Evolutionary conservation across 2,797 vertebrate genomes (phyloP), one percentile per base, ranked within the genome.

Genomic region (Limnodromus scolopaceus): DNA sequence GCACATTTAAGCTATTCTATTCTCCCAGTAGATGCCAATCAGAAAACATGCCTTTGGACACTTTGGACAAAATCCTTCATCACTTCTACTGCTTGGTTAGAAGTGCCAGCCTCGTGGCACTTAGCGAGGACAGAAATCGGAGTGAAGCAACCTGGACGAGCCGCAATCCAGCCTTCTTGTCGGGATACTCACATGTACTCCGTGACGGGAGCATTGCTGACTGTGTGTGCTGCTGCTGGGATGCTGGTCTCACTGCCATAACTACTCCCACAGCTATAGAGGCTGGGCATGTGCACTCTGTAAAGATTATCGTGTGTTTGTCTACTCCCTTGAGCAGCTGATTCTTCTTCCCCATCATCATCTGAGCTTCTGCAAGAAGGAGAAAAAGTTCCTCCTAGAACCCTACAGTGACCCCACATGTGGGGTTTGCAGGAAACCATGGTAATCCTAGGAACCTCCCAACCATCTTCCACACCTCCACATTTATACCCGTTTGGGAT

Each of bases 191-290:
- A 99, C 99, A 99, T 99, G 98, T 99, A 99, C 97, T 99, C 99
- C 0, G 99, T 99, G 96, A 99, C 99, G 0, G 99, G 99, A 22
- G 99, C 99, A 28, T 99, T 99, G 99, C 99, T 99, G 98, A 99
- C 99, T 1, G 99, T 99, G 98, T 99, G 99, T 24, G 99, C 99
- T 5, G 99, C 99, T 1, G 99, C 99, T 1, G 99, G 99, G 93
- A 99, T 99, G 98, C 99, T 99, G 96, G 99, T 99, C 98, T 99
- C 99, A 14, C 99, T 99, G 97, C 99, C 99, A n/a, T 99, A 99
- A 98, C 99, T 99, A 98, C 99, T 99, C 30, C 99, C 99, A 38
- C 99, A 99, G 98, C 99, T 99, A 97, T 99, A 99, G 76, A 99
- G 97, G 90, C 99, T 99, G 85, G 99, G 99, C 99, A 99, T 99